Percentiles rank a stretch among this genome's conserved stretches.
Evolutionary conservation across 2,113 vertebrate species (phyloP).

Genomic region (Mustelus asterias): DNA sequence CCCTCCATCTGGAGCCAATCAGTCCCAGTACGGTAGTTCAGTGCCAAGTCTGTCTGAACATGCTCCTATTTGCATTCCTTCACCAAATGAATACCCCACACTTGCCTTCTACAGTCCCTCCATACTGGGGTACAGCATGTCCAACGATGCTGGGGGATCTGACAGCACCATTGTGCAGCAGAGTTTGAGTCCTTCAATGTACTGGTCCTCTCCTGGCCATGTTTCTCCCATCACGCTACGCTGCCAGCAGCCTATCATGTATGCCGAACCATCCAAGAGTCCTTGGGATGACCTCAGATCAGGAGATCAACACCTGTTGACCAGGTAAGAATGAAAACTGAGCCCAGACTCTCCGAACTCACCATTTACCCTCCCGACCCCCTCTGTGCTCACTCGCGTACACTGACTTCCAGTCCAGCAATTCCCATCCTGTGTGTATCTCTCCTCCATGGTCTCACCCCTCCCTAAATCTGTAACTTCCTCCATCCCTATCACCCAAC

Average conservation of each 20-base stretch:
- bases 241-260: conserved; percentile 69
- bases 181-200: conserved; percentile 60
- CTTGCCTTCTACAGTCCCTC: conserved; percentile 74
- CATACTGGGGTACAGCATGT: conserved; percentile 62
- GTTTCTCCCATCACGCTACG: conserved; percentile 67
- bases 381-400: not conserved
- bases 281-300: conserved; percentile 70
- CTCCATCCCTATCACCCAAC: not conserved
- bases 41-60: conserved; percentile 59
- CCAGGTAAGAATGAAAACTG: conserved; percentile 54
- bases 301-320: conserved; percentile 54
- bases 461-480: not conserved
- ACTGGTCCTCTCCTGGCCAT: conserved; percentile 68
- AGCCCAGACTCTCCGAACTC: too few relatives aligned
- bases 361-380: too few relatives aligned
- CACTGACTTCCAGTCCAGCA: not conserved
- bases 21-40: conserved; percentile 62
- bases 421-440: not conserved
- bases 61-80: conserved; percentile 71
- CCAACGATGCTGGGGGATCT: conserved; percentile 47
- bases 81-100: conserved; percentile 72
- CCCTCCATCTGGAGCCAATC: conserved; percentile 55
- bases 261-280: conserved; percentile 64
- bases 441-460: too few relatives aligned
- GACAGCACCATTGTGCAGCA: conserved; percentile 58